Evolutionary conservation across 1,140 invertebrate genomes (phyloP).

Genomic region (Liolophura sinensis): DNA sequence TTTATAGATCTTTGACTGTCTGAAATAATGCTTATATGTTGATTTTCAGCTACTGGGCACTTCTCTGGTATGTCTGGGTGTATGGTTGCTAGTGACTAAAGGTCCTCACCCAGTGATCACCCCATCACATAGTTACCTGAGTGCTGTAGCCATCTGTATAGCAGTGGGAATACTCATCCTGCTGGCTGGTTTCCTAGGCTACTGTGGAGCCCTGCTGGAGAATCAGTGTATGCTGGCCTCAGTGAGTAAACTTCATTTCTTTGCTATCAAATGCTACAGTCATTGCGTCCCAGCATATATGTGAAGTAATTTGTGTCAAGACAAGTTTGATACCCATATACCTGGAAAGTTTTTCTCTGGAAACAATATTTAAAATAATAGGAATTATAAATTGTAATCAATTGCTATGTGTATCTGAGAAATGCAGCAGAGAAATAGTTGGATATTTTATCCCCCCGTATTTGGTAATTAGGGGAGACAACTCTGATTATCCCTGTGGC

Average conservation of each 20-base stretch:
- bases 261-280: not conserved
- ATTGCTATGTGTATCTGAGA: not conserved
- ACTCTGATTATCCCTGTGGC: too few relatives aligned
- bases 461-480: too few relatives aligned
- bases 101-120: slow-evolving; percentile 31
- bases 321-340: not conserved
- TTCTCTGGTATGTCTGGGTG: slow-evolving; percentile 70
- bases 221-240: slow-evolving; percentile 82
- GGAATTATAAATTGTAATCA: not conserved
- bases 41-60: slow-evolving; percentile 72
- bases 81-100: slow-evolving; percentile 69
- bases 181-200: slow-evolving; percentile 84
- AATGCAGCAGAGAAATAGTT: not conserved
- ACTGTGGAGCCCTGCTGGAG: slow-evolving; percentile 83
- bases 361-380: not conserved
- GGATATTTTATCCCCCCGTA: too few relatives aligned
- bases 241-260: slow-evolving; percentile 62
- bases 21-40: not conserved
- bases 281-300: not conserved
- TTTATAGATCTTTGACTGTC: too few relatives aligned
- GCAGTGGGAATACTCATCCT: slow-evolving; percentile 77
- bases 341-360: not conserved
- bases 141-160: slow-evolving; percentile 59
- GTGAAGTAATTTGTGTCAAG: not conserved
- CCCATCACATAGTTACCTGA: slow-evolving; percentile 41